Conservation (phyloP, 2,797 vertebrate genomes). For the Poeciliopsis infans region DNA sequence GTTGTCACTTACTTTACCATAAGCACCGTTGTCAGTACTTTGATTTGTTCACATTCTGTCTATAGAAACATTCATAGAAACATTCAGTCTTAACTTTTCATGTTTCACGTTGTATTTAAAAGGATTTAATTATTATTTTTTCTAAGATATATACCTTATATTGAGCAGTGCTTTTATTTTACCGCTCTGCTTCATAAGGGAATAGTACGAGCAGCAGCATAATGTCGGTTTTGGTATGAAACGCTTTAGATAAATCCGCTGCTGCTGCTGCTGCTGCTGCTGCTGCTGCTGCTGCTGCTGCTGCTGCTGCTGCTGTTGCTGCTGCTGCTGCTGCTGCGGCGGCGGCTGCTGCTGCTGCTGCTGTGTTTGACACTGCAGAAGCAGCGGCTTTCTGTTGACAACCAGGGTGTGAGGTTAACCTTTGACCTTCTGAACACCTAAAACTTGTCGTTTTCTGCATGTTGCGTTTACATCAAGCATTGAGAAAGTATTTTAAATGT, state of each 20-base stretch:
- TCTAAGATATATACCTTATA: background rate
- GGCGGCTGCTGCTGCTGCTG: background rate
- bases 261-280: background rate
- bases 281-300: background rate
- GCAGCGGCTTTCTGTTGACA: conserved; percentile 12
- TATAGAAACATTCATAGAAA: conserved; percentile 16
- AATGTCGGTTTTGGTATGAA: background rate
- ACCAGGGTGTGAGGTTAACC: conserved; percentile 10
- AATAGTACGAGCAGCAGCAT: background rate
- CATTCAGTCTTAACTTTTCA: conserved; percentile 46
- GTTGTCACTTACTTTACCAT: background rate
- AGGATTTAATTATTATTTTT: background rate
- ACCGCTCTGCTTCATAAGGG: conserved; percentile 8
- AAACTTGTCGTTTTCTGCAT: conserved; percentile 13
- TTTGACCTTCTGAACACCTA: conserved; percentile 20
- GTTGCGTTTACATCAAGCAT: conserved; percentile 17
- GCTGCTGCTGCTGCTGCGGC: background rate
- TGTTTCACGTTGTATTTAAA: background rate
- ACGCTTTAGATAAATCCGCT: conserved; percentile 9
- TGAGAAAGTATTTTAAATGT: conserved; percentile 47
- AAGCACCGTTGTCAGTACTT: background rate
- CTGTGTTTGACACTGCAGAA: conserved; percentile 19
- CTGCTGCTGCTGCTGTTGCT: background rate
- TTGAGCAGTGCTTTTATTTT: conserved; percentile 6
- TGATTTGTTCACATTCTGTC: conserved; percentile 2